A percentile compares a stretch with the other conserved stretches of the same genome.
phyloP scores from a whole-genome alignment of 2,797 vertebrate species.

The Neosalanx taihuensis region DNA sequence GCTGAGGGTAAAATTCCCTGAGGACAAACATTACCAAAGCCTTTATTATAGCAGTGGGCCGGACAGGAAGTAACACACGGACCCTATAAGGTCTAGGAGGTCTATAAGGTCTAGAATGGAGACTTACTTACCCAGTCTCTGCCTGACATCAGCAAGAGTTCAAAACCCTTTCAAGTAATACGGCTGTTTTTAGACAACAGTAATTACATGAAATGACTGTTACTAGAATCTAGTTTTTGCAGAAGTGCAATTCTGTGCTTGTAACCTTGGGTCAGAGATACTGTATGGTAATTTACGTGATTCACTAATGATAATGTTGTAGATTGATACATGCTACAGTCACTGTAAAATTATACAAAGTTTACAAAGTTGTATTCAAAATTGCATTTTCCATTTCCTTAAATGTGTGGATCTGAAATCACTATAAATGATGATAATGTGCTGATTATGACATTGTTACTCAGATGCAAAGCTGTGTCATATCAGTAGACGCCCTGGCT shows the following conservation, averaged over 20 bases:
- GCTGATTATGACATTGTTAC: too few species aligned
- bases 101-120: neutral
- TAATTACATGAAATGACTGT: slow-evolving; percentile 72
- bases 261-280: slow-evolving; percentile 27
- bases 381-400: too few species aligned
- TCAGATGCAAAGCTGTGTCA: too few species aligned
- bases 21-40: neutral
- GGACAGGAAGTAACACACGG: neutral
- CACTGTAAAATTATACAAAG: too few species aligned
- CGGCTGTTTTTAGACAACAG: slow-evolving; percentile 55
- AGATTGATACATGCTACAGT: too few species aligned
- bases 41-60: neutral
- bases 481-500: too few species aligned
- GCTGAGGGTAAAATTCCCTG: neutral
- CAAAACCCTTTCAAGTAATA: slow-evolving; percentile 45
- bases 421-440: too few species aligned
- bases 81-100: slow-evolving; percentile 3
- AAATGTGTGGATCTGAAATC: too few species aligned
- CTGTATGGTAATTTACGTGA: slow-evolving; percentile 50
- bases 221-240: slow-evolving; percentile 34
- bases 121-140: slow-evolving; percentile 26
- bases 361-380: too few species aligned
- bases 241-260: neutral
- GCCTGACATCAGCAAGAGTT: slow-evolving; percentile 48
- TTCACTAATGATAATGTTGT: neutral